Evolutionary conservation across 2,888 invertebrate species (phyloP), one percentile per base, ranked within the genome.

Genomic region (Lathronympha strigana): DNA sequence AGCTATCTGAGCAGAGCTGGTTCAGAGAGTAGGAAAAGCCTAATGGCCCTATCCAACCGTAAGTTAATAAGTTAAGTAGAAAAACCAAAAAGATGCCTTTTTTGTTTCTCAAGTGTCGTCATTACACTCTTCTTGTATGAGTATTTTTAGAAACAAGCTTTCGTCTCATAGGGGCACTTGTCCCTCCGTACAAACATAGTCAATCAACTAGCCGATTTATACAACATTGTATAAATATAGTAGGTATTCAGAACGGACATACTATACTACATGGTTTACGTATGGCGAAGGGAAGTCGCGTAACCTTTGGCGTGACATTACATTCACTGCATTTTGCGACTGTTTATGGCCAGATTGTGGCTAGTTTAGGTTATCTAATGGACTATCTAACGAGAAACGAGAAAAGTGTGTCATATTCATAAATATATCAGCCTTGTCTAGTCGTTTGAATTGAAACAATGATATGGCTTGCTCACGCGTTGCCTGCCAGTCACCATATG

Each of bases 301-400:
- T 77, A 79, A 83, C 86, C 86, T 85, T 85, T 84, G 73, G 70
- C 73, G 68, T 83, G 83, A 75, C 79, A 81, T 82, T 82, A 83
- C 84, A 69, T 83, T 83, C 83, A 80, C 84, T 73, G 63, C 68
- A 71, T 68, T 76, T 73, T 73, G 69, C 68, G 70, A 63, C 71
- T 67, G 28, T 45, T 38, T 66, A 54, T 47, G 38, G 55, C 25
- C 31, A 21, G n/a, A 43, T 31, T 43, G 21, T 58, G 25, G 19
- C 45, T 11, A 33, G 9, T n/a, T n/a, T 43, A 55, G 47, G 45
- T 33, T 45, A 45, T 45, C 13, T 55, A 51, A 43, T 17, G 3
- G 45, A 17, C 36, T 25, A 54, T 38, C 15, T 55, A 51, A 43
- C 28, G 17, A 25, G 43, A 43, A 13, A 43, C 28, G 3, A 43